Evolutionary conservation across 2,888 invertebrate genomes (phyloP), one percentile per base, ranked within the genome.

Genomic region (Chrysotoxum bicinctum): DNA sequence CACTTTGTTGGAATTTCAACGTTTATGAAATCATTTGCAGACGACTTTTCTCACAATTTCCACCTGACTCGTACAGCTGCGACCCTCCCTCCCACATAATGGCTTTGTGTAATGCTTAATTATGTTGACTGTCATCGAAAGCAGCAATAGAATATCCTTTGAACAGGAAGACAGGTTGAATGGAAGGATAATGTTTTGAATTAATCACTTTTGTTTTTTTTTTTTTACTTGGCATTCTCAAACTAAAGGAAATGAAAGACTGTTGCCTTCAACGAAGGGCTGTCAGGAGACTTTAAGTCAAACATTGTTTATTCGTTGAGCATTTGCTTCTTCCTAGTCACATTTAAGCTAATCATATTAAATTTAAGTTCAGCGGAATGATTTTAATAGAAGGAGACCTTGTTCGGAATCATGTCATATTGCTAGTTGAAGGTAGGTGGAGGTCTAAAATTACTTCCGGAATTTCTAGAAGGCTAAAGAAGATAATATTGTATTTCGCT

Each of bases 21-120:
- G 84, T 84, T 72, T 80, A 50, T 84, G 75, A 76, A 60, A 80
- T 84, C 80, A 84, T 80, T 83, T 83, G 78, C 83, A 64, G 72
- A 43, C 54, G 66, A 43, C 16, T 68, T 60, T 73, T 9, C 45
- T 62, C 56, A 32, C 56, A 50, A 35, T 50, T 32, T 19, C 45
- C 60, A 60, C 72, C 60, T 35, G 52, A 60, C 5, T 43, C 62
- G n/a, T 45, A 48, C 12, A 21, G 1, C 3, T 23, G 8, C 10
- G 26, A 14, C 35, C 16, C 16, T 10, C 7, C 23, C 37, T 10
- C 43, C 50, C 58, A 54, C 74, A 70, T 81, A 80, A 84, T 87
- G 87, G 87, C 74, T 69, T 80, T 75, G 84, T 75, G 74, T 70
- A 66, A 66, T 75, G 80, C 70, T 84, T 84, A 84, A 80, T 79